Conservation (phyloP, 2,113 vertebrate genomes). For the Lutjanus erythropterus region DNA sequence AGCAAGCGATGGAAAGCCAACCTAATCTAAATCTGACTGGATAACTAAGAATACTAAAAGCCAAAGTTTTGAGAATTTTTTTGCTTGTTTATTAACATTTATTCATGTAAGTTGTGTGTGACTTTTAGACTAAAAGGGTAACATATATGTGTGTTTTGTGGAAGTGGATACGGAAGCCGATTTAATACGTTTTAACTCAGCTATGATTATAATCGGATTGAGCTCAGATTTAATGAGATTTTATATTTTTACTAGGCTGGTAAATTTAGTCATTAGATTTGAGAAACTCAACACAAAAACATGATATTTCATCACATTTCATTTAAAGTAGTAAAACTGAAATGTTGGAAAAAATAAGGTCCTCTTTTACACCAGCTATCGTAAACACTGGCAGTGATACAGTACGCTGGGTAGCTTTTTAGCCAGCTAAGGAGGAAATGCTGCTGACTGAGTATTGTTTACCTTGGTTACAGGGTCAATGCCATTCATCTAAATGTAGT, state of each 20-base stretch:
- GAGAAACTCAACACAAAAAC: neutral
- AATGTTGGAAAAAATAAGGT: neutral
- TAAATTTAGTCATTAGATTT: neutral
- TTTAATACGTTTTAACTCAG: too few species aligned
- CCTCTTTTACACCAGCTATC: neutral
- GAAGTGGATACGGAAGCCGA: neutral
- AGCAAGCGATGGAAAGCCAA: neutral
- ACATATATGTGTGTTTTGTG: neutral
- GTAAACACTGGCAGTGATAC: neutral
- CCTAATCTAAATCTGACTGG: too few species aligned
- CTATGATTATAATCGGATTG: neutral
- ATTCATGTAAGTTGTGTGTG: neutral
- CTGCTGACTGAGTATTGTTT: neutral
- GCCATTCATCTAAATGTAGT: neutral
- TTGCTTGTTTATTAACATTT: too few species aligned
- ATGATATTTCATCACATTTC: neutral
- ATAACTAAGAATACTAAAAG: too few species aligned
- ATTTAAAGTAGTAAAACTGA: neutral
- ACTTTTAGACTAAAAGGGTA: too few species aligned
- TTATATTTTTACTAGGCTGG: neutral
- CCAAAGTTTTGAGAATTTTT: too few species aligned
- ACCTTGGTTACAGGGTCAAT: neutral
- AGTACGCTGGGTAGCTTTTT: neutral
- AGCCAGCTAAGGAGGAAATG: neutral
- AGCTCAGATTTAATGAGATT: neutral